A percentile compares a stretch with the other conserved stretches of the same genome.
phyloP scores from a whole-genome alignment of 2,797 vertebrate species.

The Microtus obscurus region DNA sequence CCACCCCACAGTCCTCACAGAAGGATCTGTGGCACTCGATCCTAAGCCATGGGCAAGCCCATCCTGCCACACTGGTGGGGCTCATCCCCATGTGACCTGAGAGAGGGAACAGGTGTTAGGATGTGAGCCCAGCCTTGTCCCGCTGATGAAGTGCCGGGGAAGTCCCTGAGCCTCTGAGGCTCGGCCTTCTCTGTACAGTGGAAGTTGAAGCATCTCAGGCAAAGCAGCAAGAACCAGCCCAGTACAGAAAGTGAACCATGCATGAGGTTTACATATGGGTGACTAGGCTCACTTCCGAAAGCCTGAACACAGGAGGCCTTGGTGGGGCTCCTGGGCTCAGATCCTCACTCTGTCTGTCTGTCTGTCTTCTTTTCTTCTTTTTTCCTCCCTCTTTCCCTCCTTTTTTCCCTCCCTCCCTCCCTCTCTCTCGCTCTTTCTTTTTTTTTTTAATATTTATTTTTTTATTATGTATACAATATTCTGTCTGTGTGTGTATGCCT shows the following conservation, averaged over 20 bases:
- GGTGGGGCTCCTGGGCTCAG: fast-evolving
- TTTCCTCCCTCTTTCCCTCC: no score
- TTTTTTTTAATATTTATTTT: no score
- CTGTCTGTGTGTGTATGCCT: no score
- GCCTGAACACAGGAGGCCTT: background rate
- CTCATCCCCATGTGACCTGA: background rate
- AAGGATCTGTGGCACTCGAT: background rate
- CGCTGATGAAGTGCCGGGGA: background rate
- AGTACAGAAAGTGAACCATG: background rate
- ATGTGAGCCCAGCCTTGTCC: background rate
- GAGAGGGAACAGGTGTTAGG: background rate
- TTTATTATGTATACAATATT: no score
- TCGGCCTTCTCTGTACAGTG: background rate
- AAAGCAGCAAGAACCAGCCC: background rate
- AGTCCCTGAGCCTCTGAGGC: background rate
- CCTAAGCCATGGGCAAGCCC: background rate
- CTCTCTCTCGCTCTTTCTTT: no score
- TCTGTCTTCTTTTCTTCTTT: no score
- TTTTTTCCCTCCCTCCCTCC: no score
- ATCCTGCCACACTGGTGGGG: background rate
- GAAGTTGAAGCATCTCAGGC: background rate
- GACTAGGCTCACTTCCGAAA: background rate
- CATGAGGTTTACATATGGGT: fast-evolving
- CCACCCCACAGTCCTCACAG: fast-evolving
- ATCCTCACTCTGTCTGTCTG: no score